Evolutionary conservation across 2,888 invertebrate genomes (phyloP), one percentile per base, ranked within the genome.

Genomic region (Xanthia togata): DNA sequence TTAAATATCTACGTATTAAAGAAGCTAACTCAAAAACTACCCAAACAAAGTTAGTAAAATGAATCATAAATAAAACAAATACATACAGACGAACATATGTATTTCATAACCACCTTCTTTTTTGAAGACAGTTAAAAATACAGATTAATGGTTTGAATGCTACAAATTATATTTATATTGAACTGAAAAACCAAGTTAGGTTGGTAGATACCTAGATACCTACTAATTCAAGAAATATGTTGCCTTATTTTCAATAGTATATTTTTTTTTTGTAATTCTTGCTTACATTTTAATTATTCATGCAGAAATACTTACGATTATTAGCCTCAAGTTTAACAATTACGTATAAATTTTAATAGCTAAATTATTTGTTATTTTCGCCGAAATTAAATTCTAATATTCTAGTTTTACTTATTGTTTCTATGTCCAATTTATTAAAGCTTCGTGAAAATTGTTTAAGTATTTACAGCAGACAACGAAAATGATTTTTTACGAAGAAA

Each of bases 291-390:
- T 35, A 73, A 69, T 73, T 73, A 76, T 64, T 63, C 31, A 57
- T 69, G 31, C 38, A 74, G 41, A 73, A 77, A 77, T 77, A 57
- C 20, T 59, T 9, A 70, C 23, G n/a, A 63, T 70, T 53, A 71
- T 71, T 60, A 70, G 63, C 11, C 14, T 71, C 50, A 85, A 84
- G 41, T 81, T 77, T 60, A 81, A 44, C 68, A 76, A 73, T 85
- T 81, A 83, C 59, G 35, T 60, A 59, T 89, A 86, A 81, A 87
- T 87, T 84, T 70, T 78, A 55, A 63, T 47, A 35, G 14, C 41
- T 41, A 69, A 74, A 82, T 69, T 73, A 53, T 72, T 85, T 69
- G 71, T 70, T 70, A 69, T 65, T 71, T 77, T 62, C 73, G 12
- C 50, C 6, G 57, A 73, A 85, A 82, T 85, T 69, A 69, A 85